phyloP scores from a whole-genome alignment of 2,797 vertebrate genomes.

The Craterocephalus amniculus region DNA sequence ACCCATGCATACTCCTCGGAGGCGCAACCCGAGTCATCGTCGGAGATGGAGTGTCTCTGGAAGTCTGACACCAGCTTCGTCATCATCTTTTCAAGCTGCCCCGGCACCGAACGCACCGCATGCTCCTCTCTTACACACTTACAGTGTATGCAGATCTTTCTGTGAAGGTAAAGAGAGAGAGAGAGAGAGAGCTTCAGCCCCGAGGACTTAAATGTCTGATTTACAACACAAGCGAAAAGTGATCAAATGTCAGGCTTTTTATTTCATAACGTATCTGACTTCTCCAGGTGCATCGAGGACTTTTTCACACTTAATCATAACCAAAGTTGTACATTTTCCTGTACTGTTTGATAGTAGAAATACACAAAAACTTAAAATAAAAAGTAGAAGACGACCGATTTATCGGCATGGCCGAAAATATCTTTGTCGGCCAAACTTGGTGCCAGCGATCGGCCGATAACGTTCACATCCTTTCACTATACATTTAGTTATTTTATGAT shows the following conservation, averaged over 20 bases:
- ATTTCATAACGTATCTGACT: not conserved
- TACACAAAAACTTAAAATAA: too few species aligned
- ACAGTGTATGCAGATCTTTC: constrained; percentile 95
- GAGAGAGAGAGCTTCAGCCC: constrained; percentile 24
- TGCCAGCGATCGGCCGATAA: too few species aligned
- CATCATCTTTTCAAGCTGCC: constrained; percentile 92
- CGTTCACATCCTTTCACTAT: too few species aligned
- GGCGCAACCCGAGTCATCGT: constrained; percentile 91
- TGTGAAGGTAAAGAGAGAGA: constrained; percentile 62
- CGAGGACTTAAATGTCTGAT: constrained; percentile 32
- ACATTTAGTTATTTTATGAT: too few species aligned
- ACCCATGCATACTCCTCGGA: constrained; percentile 93
- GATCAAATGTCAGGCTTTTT: constrained; percentile 26
- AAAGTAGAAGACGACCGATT: too few species aligned
- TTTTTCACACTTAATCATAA: not conserved
- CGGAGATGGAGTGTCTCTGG: constrained; percentile 90
- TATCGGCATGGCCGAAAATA: too few species aligned
- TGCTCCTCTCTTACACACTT: constrained; percentile 93
- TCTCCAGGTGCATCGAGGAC: constrained; percentile 29
- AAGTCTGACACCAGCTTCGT: constrained; percentile 91
- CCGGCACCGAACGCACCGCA: constrained; percentile 83
- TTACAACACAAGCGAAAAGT: constrained; percentile 34
- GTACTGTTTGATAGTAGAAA: too few species aligned
- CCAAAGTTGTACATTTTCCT: not conserved
- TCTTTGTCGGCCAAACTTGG: too few species aligned